Conservation (phyloP, 2,797 vertebrate genomes). For the Odontamblyopus lacepedii region DNA sequence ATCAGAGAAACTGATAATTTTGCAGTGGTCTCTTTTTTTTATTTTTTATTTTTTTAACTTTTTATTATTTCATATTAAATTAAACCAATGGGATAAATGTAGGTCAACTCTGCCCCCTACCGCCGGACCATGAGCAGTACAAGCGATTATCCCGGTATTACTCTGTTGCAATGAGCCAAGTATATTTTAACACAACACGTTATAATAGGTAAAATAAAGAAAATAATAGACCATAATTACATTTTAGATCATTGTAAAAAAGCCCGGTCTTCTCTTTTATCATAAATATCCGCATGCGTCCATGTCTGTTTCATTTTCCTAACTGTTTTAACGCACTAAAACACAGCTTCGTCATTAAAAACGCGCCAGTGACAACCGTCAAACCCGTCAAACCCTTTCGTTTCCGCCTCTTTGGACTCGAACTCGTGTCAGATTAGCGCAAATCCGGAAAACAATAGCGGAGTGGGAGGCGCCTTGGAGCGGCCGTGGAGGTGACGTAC, state of each 20-base stretch:
- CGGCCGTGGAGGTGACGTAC: constrained; percentile 47
- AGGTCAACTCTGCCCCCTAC: neutral
- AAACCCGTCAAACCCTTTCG: neutral
- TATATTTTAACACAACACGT: neutral
- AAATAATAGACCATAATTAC: neutral
- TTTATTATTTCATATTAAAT: no score
- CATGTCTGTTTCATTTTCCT: no score
- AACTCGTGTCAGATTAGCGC: neutral
- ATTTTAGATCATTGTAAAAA: no score
- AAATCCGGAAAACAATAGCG: constrained; percentile 22
- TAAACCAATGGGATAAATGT: neutral
- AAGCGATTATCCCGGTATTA: neutral
- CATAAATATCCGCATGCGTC: no score
- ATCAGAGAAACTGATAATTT: no score
- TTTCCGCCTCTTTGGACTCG: neutral
- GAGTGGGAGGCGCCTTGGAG: constrained; percentile 42
- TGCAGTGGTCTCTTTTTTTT: no score
- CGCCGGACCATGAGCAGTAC: neutral
- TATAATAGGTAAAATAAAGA: neutral
- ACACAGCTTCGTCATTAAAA: no score
- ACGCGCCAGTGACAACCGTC: no score
- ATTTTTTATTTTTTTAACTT: no score
- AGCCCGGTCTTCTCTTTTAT: no score
- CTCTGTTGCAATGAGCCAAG: neutral
- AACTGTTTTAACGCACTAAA: no score